These are phyloP conservation scores for Bothrops alternatus DNA, from an alignment of 2,797 vertebrate species.

Conservation along the genomic window DNA sequence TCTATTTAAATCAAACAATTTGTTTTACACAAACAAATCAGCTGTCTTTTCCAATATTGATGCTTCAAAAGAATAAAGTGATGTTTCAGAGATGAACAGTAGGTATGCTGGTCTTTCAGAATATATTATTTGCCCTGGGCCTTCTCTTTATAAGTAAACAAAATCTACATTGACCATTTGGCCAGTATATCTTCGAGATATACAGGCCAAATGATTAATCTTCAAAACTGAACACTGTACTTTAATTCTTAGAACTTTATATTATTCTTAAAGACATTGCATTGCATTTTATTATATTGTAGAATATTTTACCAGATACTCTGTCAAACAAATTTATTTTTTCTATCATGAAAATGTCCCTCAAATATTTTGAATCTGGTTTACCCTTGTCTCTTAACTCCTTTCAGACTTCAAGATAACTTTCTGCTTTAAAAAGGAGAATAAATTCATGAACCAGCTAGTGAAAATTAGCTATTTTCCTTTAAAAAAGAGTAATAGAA, in stretches of 20 bases:
- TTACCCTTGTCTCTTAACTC: background rate
- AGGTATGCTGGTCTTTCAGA: background rate
- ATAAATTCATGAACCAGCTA: background rate
- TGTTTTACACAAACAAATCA: background rate
- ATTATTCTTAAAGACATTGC: background rate
- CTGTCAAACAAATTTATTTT: background rate
- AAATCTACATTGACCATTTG: background rate
- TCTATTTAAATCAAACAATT: background rate
- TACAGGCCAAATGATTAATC: background rate
- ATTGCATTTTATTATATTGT: background rate
- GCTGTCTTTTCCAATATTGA: background rate
- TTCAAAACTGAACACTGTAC: background rate
- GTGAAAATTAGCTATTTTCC: background rate
- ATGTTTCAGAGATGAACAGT: background rate
- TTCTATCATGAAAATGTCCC: background rate
- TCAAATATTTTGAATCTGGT: background rate
- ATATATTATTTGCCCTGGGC: background rate
- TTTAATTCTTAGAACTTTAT: background rate
- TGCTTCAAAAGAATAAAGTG: background rate
- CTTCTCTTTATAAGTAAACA: background rate
- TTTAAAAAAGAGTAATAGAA: background rate
- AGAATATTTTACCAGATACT: background rate
- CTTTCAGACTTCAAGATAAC: background rate
- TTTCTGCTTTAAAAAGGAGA: background rate
- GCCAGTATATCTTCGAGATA: background rate